Evolutionary conservation across 1,140 invertebrate genomes (phyloP), one percentile per base, ranked within the genome.

Genomic region (Drosophila murphyi): DNA sequence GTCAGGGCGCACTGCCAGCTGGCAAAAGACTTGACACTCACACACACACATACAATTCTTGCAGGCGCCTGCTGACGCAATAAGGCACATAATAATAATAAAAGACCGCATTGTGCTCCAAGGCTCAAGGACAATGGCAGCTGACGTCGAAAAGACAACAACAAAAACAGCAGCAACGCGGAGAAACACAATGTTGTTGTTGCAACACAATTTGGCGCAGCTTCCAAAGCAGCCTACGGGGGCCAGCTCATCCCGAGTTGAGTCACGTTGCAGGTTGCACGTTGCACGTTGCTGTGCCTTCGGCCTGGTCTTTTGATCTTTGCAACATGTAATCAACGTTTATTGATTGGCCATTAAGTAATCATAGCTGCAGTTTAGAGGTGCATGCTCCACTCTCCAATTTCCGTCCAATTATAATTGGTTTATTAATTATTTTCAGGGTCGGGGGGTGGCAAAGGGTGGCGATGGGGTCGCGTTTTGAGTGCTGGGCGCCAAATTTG

Each of bases 71-170:
- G 71, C 75, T 86, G 83, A 87, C 83, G 83, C 76, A 87, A 87
- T 88, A 87, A 88, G 72, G 76, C 72, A 79, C 74, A 83, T 72
- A 83, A 74, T 73, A 82, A 87, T 72, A 83, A 74, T 73, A 82
- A 87, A 77, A 80, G 76, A 65, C 67, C 80, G 70, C 83, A 83
- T 77, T 88, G 76, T 75, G 63, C 41, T 3, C 39, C 10, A 48
- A 10, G 62, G 37, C 87, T 80, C 83, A 87, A 83, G 83, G 80
- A 80, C 82, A 82, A 31, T 32, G 5, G 52, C 39, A 34, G 45
- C 48, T n/a, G 43, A 32, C 52, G 34, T 12, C 34, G 34, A 50
- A 50, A 31, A 56, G 20, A 37, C 32, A 64, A 8, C 31, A 51
- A 32, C 20, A 61, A 34, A 50, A n/a, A 34, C 20, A 20, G 1